These are phyloP conservation scores for Anagyrus pseudococci DNA, from an alignment of 2,888 invertebrate species.

Conservation along the genomic window DNA sequence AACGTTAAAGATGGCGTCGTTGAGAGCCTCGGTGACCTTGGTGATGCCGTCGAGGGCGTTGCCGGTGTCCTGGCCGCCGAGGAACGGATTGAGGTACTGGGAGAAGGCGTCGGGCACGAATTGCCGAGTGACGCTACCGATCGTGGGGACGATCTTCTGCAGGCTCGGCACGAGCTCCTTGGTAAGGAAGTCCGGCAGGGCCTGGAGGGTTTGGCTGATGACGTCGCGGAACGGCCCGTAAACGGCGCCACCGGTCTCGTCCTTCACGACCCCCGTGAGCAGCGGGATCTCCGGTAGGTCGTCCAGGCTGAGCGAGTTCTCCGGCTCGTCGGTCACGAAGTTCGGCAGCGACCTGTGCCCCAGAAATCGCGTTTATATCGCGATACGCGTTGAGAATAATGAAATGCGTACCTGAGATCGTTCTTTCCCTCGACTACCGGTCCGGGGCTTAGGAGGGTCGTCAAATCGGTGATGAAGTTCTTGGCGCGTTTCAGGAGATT, in stretches of 20 bases:
- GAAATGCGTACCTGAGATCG: slow-evolving; percentile 62
- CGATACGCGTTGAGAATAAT: slow-evolving; percentile 1
- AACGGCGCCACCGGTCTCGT: slow-evolving; percentile 73
- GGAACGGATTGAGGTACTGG: slow-evolving; percentile 44
- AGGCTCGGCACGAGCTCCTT: slow-evolving; percentile 59
- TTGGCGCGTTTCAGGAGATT: slow-evolving; percentile 59
- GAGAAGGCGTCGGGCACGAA: slow-evolving; percentile 47
- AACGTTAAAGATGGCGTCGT: slow-evolving; percentile 78
- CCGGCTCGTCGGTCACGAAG: slow-evolving; percentile 69
- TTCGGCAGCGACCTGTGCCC: slow-evolving; percentile 74
- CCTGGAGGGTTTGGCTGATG: slow-evolving; percentile 57
- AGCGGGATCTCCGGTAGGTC: slow-evolving; percentile 69
- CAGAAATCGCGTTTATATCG: not conserved
- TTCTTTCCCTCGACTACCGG: slow-evolving; percentile 74
- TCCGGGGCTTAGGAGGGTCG: slow-evolving; percentile 69
- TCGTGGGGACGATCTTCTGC: slow-evolving; percentile 55
- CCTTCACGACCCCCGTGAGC: slow-evolving; percentile 75
- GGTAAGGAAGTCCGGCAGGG: slow-evolving; percentile 60
- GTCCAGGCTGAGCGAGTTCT: slow-evolving; percentile 67
- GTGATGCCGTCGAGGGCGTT: slow-evolving; percentile 61
- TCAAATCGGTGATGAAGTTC: slow-evolving; percentile 69
- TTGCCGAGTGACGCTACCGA: slow-evolving; percentile 42
- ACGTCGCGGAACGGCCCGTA: slow-evolving; percentile 63
- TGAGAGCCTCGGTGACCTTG: slow-evolving; percentile 69
- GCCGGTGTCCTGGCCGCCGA: not conserved